phyloP scores from a whole-genome alignment of 2,888 invertebrate genomes.

The Zhengitettix transpicula region DNA sequence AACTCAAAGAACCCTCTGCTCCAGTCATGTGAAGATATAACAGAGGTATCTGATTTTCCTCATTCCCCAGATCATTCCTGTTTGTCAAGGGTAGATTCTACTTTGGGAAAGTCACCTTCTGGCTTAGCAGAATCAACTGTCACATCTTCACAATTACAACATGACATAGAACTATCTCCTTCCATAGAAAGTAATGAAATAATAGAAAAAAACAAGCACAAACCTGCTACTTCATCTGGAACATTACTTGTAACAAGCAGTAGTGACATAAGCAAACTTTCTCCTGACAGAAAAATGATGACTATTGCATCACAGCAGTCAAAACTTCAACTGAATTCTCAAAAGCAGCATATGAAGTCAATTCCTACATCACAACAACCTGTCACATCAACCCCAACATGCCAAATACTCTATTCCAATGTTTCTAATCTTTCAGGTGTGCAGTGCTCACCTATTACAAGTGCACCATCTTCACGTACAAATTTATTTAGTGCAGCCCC shows the following conservation, averaged over 20 bases:
- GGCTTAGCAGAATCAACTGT: slow-evolving; percentile 1
- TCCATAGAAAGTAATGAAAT: neutral
- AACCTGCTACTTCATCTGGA: neutral
- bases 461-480: neutral
- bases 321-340: slow-evolving; percentile 1
- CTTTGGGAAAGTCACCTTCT: slow-evolving; percentile 3
- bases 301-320: slow-evolving; percentile 5
- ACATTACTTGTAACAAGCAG: neutral
- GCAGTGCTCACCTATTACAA: neutral
- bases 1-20: slow-evolving; percentile 1
- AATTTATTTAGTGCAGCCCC: neutral
- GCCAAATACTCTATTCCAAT: neutral
- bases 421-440: slow-evolving; percentile 4
- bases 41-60: neutral
- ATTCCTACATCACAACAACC: slow-evolving; percentile 10
- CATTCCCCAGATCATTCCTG: slow-evolving; percentile 5
- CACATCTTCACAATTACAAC: slow-evolving; percentile 1
- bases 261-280: neutral
- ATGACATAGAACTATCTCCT: slow-evolving; percentile 1
- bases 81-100: slow-evolving; percentile 2
- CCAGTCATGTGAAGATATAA: slow-evolving; percentile 1
- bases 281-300: slow-evolving; percentile 6
- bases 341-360: slow-evolving; percentile 4
- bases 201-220: too few relatives aligned
- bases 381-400: slow-evolving; percentile 12